A percentile compares a stretch with the other conserved stretches of the same genome.
phyloP scores from a whole-genome alignment of 2,797 vertebrate species.

The Poecilia gillii region DNA sequence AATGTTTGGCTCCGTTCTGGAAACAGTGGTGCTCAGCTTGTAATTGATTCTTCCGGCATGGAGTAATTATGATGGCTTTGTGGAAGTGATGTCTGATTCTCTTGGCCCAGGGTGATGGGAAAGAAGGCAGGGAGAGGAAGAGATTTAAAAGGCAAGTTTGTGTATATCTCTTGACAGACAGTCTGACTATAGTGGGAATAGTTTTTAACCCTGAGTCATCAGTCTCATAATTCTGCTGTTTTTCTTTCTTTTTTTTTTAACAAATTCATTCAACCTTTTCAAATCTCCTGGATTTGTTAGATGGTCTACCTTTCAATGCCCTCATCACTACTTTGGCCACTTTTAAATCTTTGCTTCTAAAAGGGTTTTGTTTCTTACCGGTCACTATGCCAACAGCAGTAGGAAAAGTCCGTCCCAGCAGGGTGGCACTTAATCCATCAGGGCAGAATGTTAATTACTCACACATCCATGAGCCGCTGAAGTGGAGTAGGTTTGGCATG shows the following conservation, averaged over 20 bases:
- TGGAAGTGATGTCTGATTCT: constrained; percentile 58
- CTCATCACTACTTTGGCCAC: constrained; percentile 20
- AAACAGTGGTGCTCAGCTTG: constrained; percentile 78
- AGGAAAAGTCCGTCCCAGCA: constrained; percentile 56
- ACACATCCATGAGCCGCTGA: constrained; percentile 51
- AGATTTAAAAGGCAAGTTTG: constrained; percentile 52
- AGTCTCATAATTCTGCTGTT: constrained; percentile 29
- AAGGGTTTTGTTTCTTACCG: constrained; percentile 28
- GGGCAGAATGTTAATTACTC: constrained; percentile 69
- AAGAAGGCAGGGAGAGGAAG: constrained; percentile 29
- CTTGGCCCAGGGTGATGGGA: constrained; percentile 68
- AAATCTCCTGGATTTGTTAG: constrained; percentile 30
- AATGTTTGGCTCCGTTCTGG: constrained; percentile 77
- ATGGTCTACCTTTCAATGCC: constrained; percentile 19
- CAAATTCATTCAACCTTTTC: constrained; percentile 23
- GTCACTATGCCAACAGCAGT: constrained; percentile 50
- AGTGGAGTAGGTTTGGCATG: constrained; percentile 39
- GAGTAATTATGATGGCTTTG: constrained; percentile 75
- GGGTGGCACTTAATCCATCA: constrained; percentile 67
- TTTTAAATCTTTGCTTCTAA: constrained; percentile 23
- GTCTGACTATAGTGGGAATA: constrained; percentile 46
- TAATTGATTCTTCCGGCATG: constrained; percentile 79
- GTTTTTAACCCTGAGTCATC: constrained; percentile 42
- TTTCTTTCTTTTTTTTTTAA: background rate
- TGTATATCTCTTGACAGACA: constrained; percentile 47